A percentile compares a stretch with the other conserved stretches of the same genome.
phyloP scores from a whole-genome alignment of 2,797 vertebrate genomes.

The Psittacula derbiana region DNA sequence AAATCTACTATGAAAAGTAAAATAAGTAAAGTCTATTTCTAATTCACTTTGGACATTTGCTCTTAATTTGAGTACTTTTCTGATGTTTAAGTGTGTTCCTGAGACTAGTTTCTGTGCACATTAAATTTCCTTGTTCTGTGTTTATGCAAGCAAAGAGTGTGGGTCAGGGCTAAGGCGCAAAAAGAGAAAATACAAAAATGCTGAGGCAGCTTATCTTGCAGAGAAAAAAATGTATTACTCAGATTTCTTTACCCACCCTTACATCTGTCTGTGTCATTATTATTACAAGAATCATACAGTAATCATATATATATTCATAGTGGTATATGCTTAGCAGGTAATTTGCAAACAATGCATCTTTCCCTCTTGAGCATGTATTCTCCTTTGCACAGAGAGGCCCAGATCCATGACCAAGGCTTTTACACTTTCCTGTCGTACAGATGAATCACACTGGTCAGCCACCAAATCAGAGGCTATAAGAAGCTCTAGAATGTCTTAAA shows the following conservation, averaged over 20 bases:
- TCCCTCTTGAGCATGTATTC: not conserved
- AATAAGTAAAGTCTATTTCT: not conserved
- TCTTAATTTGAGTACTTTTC: not conserved
- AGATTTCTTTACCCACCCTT: not conserved
- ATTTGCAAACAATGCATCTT: not conserved
- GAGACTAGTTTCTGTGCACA: not conserved
- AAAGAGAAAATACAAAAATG: not conserved
- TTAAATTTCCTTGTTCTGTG: not conserved
- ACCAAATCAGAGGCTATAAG: not conserved
- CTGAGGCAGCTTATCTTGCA: not conserved
- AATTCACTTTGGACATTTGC: not conserved
- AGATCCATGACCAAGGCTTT: not conserved
- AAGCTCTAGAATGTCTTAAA: slow-evolving; percentile 2
- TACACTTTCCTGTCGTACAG: not conserved
- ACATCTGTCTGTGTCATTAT: not conserved
- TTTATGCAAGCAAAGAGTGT: not conserved
- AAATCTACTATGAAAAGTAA: not conserved
- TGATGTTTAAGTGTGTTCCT: not conserved
- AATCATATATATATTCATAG: slow-evolving; percentile 8
- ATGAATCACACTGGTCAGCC: not conserved
- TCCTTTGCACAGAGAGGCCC: not conserved
- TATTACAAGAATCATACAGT: not conserved
- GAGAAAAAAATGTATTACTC: not conserved
- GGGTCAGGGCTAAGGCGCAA: not conserved
- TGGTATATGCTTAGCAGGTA: not conserved